Evolutionary conservation across 2,888 invertebrate genomes (phyloP).

Genomic region (Ecliptopera silaceata): DNA sequence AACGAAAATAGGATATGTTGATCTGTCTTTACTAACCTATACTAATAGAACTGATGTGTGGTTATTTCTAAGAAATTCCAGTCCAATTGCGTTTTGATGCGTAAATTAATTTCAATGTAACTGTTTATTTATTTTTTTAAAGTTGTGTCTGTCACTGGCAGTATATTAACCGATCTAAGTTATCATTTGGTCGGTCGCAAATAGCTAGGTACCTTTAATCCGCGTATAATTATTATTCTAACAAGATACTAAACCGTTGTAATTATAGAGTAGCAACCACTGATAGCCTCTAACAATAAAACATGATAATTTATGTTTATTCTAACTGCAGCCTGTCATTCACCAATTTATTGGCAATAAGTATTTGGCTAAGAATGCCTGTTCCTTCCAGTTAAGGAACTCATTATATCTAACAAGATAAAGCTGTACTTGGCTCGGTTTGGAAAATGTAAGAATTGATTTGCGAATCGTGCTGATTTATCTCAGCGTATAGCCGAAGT

Average conservation of each 20-base stretch:
- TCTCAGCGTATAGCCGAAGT: conserved; percentile 1
- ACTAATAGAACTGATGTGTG: conserved; percentile 7
- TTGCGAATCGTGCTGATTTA: conserved; percentile 14
- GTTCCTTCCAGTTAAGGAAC: conserved; percentile 71
- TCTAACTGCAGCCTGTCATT: conserved; percentile 42
- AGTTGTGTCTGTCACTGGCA: neutral
- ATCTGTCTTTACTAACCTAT: conserved; percentile 20
- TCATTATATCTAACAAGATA: conserved; percentile 73
- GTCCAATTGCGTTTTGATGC: conserved; percentile 10
- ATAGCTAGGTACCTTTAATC: conserved; percentile 4
- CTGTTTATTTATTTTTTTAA: neutral
- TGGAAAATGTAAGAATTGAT: conserved; percentile 50
- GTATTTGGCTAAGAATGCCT: conserved; percentile 64
- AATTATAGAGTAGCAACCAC: conserved; percentile 25
- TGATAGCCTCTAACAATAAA: conserved; percentile 26
- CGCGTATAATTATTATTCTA: conserved; percentile 10
- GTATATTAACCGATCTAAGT: neutral
- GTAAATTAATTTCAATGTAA: too few species aligned
- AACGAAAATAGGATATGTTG: conserved; percentile 31
- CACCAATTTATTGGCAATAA: conserved; percentile 47
- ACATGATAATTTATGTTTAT: conserved; percentile 33
- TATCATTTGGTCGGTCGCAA: neutral
- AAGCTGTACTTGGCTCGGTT: conserved; percentile 54
- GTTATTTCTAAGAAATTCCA: conserved; percentile 16
- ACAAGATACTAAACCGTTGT: conserved; percentile 18